These are phyloP conservation scores for Epinotia nisella DNA, from an alignment of 2,888 invertebrate species.

Conservation along the genomic window DNA sequence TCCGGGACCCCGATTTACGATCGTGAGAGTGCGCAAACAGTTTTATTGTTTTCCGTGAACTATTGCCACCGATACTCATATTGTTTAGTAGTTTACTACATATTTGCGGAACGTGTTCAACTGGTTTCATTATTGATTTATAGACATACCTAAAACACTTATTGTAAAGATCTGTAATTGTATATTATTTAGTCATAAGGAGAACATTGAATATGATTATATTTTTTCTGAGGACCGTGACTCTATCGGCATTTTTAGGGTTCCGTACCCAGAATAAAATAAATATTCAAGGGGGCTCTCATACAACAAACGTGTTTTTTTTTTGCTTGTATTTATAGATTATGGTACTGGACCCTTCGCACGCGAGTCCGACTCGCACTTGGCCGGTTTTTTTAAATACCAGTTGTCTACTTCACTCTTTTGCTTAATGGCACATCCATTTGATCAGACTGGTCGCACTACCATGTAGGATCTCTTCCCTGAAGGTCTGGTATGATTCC, in stretches of 20 bases:
- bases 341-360: no score
- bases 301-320: no score
- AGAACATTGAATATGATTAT: not conserved
- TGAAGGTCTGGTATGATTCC: not conserved
- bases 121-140: not conserved
- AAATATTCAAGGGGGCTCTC: no score
- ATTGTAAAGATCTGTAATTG: no score
- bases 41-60: constrained; percentile 16
- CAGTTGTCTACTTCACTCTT: not conserved
- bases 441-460: not conserved
- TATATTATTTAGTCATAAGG: not conserved
- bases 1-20: constrained; percentile 1
- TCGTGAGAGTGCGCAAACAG: not conserved
- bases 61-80: not conserved
- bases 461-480: not conserved
- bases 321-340: no score
- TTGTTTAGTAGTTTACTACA: not conserved
- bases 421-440: not conserved
- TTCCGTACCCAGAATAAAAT: no score
- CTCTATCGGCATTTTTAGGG: no score
- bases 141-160: not conserved
- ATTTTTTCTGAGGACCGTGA: no score
- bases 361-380: no score
- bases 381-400: not conserved
- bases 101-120: constrained; percentile 3